Conservation (phyloP, 2,797 vertebrate genomes). For the Brotula barbata region DNA sequence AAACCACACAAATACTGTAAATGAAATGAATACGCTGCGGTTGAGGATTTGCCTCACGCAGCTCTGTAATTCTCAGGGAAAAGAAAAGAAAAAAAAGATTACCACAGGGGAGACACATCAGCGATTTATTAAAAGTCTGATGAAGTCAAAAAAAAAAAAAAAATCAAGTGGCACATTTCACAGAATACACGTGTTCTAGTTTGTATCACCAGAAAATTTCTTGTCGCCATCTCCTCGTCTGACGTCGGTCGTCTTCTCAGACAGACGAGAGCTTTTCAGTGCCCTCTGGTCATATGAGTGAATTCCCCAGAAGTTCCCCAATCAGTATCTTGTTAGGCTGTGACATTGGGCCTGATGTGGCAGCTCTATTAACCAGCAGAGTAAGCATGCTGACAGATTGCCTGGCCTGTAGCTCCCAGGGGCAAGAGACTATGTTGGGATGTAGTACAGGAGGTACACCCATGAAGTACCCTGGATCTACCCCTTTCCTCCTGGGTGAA, state of each 20-base stretch:
- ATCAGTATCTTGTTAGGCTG: constrained; percentile 78
- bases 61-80: background rate
- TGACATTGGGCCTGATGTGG: constrained; percentile 72
- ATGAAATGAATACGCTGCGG: background rate
- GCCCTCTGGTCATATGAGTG: constrained; percentile 59
- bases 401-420: constrained; percentile 51
- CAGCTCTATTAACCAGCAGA: constrained; percentile 78
- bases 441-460: constrained; percentile 29
- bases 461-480: constrained; percentile 48
- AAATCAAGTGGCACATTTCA: constrained; percentile 34
- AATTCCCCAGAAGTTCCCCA: constrained; percentile 73
- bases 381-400: constrained; percentile 67
- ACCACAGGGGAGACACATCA: constrained; percentile 22
- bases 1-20: background rate
- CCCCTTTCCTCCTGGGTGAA: constrained; percentile 48
- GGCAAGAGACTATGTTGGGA: constrained; percentile 30
- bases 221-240: constrained; percentile 31
- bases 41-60: constrained; percentile 13
- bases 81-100: constrained; percentile 4
- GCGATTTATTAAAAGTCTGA: constrained; percentile 19
- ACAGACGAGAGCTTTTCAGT: constrained; percentile 56
- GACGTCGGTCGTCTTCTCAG: constrained; percentile 30
- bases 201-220: constrained; percentile 50
- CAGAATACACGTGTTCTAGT: constrained; percentile 32
- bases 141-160: constrained; percentile 17